These are phyloP conservation scores for Gnatocerus cornutus DNA, from an alignment of 2,888 invertebrate genomes.

Conservation along the genomic window DNA sequence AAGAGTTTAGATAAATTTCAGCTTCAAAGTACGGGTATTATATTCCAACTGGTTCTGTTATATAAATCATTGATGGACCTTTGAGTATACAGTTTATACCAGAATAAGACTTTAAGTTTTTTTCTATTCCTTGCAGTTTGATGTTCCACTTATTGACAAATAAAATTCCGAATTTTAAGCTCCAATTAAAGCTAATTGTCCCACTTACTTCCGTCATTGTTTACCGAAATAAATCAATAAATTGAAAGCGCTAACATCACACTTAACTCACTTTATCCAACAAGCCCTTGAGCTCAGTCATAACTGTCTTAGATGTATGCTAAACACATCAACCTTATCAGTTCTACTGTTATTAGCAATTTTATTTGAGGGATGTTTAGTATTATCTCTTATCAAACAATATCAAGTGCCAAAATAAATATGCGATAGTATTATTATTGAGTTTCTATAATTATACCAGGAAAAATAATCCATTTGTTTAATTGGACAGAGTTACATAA, in stretches of 20 bases:
- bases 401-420: conserved; percentile 23
- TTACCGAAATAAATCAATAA: no score
- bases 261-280: neutral
- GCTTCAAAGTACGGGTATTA: neutral
- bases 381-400: conserved; percentile 32
- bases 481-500: neutral
- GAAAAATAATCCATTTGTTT: no score
- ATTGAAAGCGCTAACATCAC: no score
- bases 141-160: no score
- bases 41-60: no score
- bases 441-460: neutral
- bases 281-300: neutral
- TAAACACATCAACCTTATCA: neutral
- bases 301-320: neutral
- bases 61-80: no score
- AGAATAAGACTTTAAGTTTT: no score
- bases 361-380: conserved; percentile 18
- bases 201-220: no score
- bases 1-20: conserved; percentile 1
- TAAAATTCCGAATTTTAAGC: no score
- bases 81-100: no score
- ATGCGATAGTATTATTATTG: conserved; percentile 19
- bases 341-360: neutral
- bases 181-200: no score
- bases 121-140: no score